phyloP scores from a whole-genome alignment of 2,888 invertebrate species.

The Drosophila sordidula region DNA sequence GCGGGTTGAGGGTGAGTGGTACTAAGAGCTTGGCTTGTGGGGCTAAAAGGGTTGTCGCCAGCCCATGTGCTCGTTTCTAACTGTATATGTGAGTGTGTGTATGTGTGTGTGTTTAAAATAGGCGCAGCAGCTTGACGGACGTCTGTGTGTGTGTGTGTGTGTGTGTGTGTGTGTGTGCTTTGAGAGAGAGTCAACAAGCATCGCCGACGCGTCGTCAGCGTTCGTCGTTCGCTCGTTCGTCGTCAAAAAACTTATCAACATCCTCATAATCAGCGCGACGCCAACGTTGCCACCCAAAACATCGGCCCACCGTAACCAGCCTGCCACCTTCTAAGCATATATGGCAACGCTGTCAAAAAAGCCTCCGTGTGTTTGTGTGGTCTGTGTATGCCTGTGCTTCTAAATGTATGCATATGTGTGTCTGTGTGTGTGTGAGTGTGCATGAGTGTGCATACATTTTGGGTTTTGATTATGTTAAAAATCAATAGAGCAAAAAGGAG shows the following conservation, averaged over 20 bases:
- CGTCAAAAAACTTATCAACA: constrained; percentile 77
- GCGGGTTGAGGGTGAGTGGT: not conserved
- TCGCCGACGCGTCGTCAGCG: constrained; percentile 55
- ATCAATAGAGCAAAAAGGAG: constrained; percentile 84
- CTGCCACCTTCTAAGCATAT: constrained; percentile 49
- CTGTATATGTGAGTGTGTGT: constrained; percentile 24
- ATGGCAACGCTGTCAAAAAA: constrained; percentile 62
- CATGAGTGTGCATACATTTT: constrained; percentile 69
- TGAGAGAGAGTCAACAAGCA: constrained; percentile 55
- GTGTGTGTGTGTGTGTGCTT: constrained; percentile 24
- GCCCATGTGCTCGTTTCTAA: constrained; percentile 32
- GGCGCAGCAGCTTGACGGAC: constrained; percentile 72
- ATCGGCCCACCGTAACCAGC: constrained; percentile 25
- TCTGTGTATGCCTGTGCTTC: constrained; percentile 49
- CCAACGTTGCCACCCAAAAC: constrained; percentile 62
- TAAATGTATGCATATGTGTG: constrained; percentile 32
- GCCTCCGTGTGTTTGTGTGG: constrained; percentile 3
- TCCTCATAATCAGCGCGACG: constrained; percentile 78
- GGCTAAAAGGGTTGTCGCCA: constrained; percentile 66
- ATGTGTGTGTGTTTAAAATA: constrained; percentile 58
- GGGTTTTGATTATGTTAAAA: constrained; percentile 83
- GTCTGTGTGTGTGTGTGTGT: constrained; percentile 22
- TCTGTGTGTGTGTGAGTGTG: constrained; percentile 36
- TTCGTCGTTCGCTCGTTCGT: constrained; percentile 41
- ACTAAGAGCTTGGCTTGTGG: constrained; percentile 14